phyloP scores from a whole-genome alignment of 2,888 invertebrate species.

The Chromoteleia sp. region DNA sequence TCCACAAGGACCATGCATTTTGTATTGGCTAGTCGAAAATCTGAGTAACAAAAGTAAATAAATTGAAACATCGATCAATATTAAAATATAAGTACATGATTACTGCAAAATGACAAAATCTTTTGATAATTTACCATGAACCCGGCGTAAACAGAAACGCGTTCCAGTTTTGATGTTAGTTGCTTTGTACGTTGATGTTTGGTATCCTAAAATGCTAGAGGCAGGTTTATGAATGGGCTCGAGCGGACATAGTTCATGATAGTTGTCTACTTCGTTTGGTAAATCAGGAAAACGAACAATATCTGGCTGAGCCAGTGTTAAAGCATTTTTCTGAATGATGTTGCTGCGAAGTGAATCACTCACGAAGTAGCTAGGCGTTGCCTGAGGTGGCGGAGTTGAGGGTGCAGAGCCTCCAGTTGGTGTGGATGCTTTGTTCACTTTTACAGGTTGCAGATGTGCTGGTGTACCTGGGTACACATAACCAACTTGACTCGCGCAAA shows the following conservation, averaged over 20 bases:
- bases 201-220: constrained; percentile 89
- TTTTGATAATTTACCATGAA: constrained; percentile 89
- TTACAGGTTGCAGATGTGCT: constrained; percentile 86
- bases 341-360: constrained; percentile 93
- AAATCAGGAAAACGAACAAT: constrained; percentile 89
- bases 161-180: constrained; percentile 94
- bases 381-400: constrained; percentile 80
- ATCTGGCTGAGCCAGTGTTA: constrained; percentile 91
- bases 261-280: constrained; percentile 95
- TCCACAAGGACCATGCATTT: constrained; percentile 95
- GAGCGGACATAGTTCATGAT: constrained; percentile 93
- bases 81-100: too few species aligned
- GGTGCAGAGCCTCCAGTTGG: constrained; percentile 79
- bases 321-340: constrained; percentile 90
- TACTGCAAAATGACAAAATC: too few species aligned
- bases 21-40: constrained; percentile 91
- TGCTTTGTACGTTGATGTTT: constrained; percentile 95
- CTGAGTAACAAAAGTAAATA: constrained; percentile 86
- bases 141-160: constrained; percentile 93
- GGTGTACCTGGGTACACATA: constrained; percentile 89
- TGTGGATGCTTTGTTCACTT: constrained; percentile 83
- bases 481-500: constrained; percentile 79
- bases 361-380: constrained; percentile 90
- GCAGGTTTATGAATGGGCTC: constrained; percentile 89
- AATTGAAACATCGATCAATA: too few species aligned